These are phyloP conservation scores for Sogatella furcifera DNA, from an alignment of 1,140 invertebrate species.

Conservation along the genomic window DNA sequence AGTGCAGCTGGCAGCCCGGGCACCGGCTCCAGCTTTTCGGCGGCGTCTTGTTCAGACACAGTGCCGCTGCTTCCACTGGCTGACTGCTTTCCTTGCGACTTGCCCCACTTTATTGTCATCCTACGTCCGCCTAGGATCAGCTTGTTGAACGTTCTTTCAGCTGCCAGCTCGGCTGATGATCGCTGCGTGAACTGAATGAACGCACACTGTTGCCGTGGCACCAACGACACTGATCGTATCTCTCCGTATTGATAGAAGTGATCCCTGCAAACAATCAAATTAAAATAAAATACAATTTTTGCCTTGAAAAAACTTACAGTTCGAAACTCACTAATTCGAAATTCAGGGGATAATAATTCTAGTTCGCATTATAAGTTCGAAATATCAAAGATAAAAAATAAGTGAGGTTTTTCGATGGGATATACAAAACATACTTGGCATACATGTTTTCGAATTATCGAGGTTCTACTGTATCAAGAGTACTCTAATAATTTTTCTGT, in stretches of 20 bases:
- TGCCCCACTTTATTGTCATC: slow-evolving; percentile 94
- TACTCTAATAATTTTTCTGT: no score
- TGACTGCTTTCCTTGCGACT: slow-evolving; percentile 58
- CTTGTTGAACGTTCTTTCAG: slow-evolving; percentile 95
- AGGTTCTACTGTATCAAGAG: no score
- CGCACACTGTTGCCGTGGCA: slow-evolving; percentile 90
- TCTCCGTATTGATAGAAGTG: slow-evolving; percentile 99
- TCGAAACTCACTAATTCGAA: no score
- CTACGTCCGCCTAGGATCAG: slow-evolving; percentile 76
- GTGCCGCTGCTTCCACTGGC: slow-evolving; percentile 27
- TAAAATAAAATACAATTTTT: neutral
- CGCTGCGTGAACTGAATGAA: slow-evolving; percentile 95
- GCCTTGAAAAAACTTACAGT: no score
- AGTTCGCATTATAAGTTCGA: no score
- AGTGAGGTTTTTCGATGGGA: no score
- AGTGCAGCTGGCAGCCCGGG: slow-evolving; percentile 74
- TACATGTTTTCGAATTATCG: no score
- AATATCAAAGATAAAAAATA: no score
- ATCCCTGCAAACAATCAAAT: slow-evolving; percentile 41
- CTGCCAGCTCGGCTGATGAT: slow-evolving; percentile 80
- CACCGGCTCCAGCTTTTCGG: slow-evolving; percentile 61
- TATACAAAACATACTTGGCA: no score
- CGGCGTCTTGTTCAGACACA: slow-evolving; percentile 34
- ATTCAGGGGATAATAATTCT: no score
- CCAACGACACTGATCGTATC: slow-evolving; percentile 85